Evolutionary conservation across 2,888 invertebrate species (phyloP).

Genomic region (Pterostichus madidus): DNA sequence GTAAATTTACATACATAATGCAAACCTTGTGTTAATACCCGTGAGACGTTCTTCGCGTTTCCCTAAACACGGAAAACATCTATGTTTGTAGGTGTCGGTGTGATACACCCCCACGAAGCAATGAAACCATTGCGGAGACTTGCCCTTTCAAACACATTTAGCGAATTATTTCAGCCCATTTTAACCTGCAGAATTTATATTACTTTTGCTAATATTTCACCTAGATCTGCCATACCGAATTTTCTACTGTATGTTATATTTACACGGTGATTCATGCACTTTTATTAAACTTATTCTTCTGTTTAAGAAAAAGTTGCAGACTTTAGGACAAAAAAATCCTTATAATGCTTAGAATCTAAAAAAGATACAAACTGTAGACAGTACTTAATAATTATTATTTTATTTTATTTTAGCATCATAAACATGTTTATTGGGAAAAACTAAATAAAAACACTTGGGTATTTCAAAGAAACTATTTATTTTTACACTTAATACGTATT

Average conservation of each 20-base stretch:
- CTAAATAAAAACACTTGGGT: no score
- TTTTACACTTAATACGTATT: no score
- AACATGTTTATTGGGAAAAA: no score
- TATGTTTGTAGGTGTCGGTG: conserved; percentile 45
- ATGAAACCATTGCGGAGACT: conserved; percentile 16
- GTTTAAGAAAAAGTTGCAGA: no score
- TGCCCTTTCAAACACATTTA: conserved; percentile 17
- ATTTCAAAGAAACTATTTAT: no score
- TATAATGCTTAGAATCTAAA: no score
- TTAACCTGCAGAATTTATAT: conserved; percentile 25
- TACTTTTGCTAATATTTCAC: conserved; percentile 35
- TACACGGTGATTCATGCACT: not conserved
- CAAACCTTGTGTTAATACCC: conserved; percentile 64
- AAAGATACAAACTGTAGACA: no score
- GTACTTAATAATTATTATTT: no score
- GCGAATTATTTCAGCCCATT: conserved; percentile 34
- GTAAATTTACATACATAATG: conserved; percentile 66
- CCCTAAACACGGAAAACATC: conserved; percentile 65
- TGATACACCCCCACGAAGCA: not conserved
- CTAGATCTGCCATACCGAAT: not conserved
- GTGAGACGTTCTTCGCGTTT: conserved; percentile 55
- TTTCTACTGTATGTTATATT: not conserved
- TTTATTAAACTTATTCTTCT: not conserved
- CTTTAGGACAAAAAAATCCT: no score
- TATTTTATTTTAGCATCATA: no score